These are phyloP conservation scores for Chloroceryle amazona DNA, from an alignment of 2,797 vertebrate species.

Conservation along the genomic window DNA sequence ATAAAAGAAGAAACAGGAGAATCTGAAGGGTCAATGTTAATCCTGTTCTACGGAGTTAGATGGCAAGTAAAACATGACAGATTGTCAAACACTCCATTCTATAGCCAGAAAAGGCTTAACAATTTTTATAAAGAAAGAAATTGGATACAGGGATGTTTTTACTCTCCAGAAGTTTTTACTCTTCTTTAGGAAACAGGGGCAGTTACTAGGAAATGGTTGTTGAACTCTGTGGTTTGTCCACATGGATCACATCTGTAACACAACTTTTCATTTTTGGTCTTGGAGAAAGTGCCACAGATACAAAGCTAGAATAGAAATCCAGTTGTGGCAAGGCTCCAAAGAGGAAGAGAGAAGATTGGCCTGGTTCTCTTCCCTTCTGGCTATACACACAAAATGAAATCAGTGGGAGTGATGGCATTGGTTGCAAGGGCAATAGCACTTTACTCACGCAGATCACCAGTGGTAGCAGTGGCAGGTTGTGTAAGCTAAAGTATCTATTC, in stretches of 20 bases:
- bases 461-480: not conserved
- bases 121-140: not conserved
- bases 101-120: not conserved
- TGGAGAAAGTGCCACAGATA: not conserved
- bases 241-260: not conserved
- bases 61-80: not conserved
- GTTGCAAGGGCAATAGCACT: not conserved
- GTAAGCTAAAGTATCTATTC: not conserved
- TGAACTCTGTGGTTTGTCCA: not conserved
- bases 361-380: not conserved
- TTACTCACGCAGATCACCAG: not conserved
- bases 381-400: not conserved
- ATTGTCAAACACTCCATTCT: not conserved
- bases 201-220: not conserved
- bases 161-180: not conserved
- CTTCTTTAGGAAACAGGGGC: not conserved
- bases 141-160: not conserved
- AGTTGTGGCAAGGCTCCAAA: not conserved
- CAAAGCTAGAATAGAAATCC: not conserved
- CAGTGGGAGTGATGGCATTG: not conserved
- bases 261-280: not conserved
- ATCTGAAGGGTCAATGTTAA: not conserved
- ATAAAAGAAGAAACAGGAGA: not conserved
- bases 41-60: not conserved
- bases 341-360: not conserved